Evolutionary conservation across 1,140 invertebrate genomes (phyloP).

Genomic region (Mizuhopecten yessoensis): DNA sequence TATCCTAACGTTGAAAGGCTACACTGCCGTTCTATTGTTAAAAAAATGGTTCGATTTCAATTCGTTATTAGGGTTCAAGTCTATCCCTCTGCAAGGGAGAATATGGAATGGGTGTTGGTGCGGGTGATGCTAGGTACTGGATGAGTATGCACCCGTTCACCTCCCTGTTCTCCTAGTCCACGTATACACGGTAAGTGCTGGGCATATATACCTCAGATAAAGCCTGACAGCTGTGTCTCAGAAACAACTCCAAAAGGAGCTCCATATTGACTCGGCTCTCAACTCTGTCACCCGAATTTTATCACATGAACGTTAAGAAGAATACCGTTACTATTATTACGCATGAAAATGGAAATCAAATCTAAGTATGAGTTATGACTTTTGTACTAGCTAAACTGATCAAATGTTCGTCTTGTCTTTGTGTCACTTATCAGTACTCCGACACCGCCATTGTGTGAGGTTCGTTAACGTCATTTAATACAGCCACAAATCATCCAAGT

Average conservation of each 20-base stretch:
- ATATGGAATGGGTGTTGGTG: not conserved
- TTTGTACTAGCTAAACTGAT: not conserved
- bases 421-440: not conserved
- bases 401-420: not conserved
- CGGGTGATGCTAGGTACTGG: not conserved
- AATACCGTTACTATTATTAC: constrained; percentile 13
- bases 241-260: not conserved
- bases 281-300: not conserved
- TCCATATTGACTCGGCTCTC: constrained; percentile 30
- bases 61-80: not conserved
- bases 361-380: not conserved
- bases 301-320: not conserved
- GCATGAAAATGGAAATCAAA: constrained; percentile 35
- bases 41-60: not conserved
- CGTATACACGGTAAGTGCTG: not conserved
- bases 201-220: not conserved
- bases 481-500: not conserved
- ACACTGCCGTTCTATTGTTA: not conserved
- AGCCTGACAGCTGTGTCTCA: constrained; percentile 12
- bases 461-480: not conserved
- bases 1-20: no score
- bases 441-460: not conserved
- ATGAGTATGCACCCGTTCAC: not conserved
- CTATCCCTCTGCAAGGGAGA: not conserved
- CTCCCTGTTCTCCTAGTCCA: not conserved